Conservation (phyloP, 2,113 vertebrate species). For the rat (Rattus norvegicus) region DNA sequence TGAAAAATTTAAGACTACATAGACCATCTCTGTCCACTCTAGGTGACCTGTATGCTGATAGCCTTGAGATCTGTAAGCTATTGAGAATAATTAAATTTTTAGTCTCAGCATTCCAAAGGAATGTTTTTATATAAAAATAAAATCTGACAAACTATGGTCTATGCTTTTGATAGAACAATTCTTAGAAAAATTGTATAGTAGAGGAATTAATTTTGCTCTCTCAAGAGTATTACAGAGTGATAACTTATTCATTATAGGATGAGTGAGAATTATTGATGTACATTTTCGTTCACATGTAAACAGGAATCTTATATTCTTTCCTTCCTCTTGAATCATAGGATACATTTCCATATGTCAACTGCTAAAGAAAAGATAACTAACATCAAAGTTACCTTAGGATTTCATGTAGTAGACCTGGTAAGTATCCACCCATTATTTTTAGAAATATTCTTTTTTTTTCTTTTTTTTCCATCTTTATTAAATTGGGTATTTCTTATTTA, state of each 20-base stretch:
- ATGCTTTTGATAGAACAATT: neutral
- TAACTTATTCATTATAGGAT: neutral
- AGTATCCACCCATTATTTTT: neutral
- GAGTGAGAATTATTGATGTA: neutral
- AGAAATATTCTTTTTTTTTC: neutral
- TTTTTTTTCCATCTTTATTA: too few species aligned
- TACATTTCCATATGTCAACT: neutral
- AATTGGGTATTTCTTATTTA: too few species aligned
- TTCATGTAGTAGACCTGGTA: neutral
- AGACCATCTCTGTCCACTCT: neutral
- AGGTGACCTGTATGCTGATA: neutral
- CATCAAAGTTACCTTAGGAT: neutral
- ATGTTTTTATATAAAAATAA: neutral
- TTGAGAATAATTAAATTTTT: neutral
- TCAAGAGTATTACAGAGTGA: neutral
- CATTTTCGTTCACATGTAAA: neutral
- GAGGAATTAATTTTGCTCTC: neutral
- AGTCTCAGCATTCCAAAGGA: neutral
- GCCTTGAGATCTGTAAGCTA: neutral
- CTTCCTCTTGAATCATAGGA: neutral
- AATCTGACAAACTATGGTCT: neutral
- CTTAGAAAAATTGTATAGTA: neutral
- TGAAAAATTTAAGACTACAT: too few species aligned
- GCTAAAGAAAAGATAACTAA: neutral
- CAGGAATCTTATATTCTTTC: neutral